phyloP scores from a whole-genome alignment of 92 coral and sea anemone species.

The Porites evermanni region DNA sequence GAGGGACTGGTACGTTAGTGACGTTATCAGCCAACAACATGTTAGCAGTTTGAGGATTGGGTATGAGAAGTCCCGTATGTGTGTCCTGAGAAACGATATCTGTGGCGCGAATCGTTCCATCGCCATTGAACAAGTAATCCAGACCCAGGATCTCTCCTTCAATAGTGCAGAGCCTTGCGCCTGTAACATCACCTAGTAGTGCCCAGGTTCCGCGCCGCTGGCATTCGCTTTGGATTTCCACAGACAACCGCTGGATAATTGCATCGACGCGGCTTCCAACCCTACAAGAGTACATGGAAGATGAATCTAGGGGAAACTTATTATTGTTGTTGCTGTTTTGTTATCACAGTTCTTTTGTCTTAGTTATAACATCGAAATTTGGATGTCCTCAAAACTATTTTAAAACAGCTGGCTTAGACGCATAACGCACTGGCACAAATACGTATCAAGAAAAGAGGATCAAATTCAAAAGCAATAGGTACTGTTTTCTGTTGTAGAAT shows the following conservation, averaged over 20 bases:
- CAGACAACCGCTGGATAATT: slow-evolving; percentile 84
- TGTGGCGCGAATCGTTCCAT: slow-evolving; percentile 78
- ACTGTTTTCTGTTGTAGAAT: too few relatives aligned
- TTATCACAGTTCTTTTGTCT: too few relatives aligned
- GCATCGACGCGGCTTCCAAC: slow-evolving; percentile 93
- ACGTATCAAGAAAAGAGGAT: too few relatives aligned
- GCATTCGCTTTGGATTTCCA: slow-evolving; percentile 95
- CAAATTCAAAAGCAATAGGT: too few relatives aligned
- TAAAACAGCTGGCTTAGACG: too few relatives aligned
- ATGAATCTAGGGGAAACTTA: not conserved
- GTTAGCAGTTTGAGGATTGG: slow-evolving; percentile 84
- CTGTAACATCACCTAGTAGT: slow-evolving; percentile 89
- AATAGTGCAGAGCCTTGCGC: slow-evolving; percentile 88
- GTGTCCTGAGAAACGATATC: slow-evolving; percentile 79
- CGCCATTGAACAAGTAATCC: slow-evolving; percentile 81
- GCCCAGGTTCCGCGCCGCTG: slow-evolving; percentile 98
- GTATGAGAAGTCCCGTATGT: slow-evolving; percentile 88
- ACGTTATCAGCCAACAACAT: slow-evolving; percentile 94
- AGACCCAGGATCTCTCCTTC: slow-evolving; percentile 89
- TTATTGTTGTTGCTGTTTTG: too few relatives aligned
- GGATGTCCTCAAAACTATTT: too few relatives aligned
- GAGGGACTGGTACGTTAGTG: slow-evolving; percentile 91
- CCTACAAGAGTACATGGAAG: slow-evolving; percentile 34
- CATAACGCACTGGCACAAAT: too few relatives aligned
- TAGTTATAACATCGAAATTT: too few relatives aligned